These are phyloP conservation scores for Thryonomys swinderianus DNA, from an alignment of 2,113 vertebrate genomes.

Conservation along the genomic window DNA sequence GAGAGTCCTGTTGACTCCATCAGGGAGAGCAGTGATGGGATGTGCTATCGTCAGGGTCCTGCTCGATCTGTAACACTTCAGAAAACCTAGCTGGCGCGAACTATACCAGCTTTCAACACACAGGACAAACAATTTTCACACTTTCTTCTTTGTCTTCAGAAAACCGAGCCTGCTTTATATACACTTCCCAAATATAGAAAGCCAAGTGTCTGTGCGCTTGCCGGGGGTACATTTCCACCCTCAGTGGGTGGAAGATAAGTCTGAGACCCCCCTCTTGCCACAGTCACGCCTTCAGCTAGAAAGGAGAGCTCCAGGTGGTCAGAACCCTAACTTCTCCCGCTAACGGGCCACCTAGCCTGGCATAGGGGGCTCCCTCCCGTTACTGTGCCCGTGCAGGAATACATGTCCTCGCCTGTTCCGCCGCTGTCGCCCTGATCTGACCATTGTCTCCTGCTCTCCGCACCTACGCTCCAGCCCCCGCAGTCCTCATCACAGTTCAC, in stretches of 20 bases:
- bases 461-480: not conserved
- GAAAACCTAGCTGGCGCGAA: constrained; percentile 14
- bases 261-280: constrained; percentile 3
- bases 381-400: not conserved
- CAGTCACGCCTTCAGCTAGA: constrained; percentile 51
- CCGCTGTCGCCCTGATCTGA: constrained; percentile 32
- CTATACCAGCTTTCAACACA: not conserved
- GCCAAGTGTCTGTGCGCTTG: not conserved
- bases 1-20: constrained; percentile 27
- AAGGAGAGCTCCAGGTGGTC: constrained; percentile 62
- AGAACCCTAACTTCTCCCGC: constrained; percentile 1
- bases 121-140: not conserved
- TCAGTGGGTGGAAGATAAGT: not conserved
- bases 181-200: constrained; percentile 32
- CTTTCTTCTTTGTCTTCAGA: constrained; percentile 55
- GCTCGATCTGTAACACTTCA: not conserved
- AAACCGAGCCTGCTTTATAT: not conserved
- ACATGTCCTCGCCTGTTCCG: constrained; percentile 47
- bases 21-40: not conserved
- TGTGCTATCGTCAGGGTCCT: not conserved
- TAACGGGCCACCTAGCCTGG: constrained; percentile 45
- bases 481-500: not conserved
- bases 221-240: constrained; percentile 41
- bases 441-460: not conserved
- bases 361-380: constrained; percentile 27